phyloP scores from a whole-genome alignment of 2,888 invertebrate genomes.

The Lucinisca nassula region DNA sequence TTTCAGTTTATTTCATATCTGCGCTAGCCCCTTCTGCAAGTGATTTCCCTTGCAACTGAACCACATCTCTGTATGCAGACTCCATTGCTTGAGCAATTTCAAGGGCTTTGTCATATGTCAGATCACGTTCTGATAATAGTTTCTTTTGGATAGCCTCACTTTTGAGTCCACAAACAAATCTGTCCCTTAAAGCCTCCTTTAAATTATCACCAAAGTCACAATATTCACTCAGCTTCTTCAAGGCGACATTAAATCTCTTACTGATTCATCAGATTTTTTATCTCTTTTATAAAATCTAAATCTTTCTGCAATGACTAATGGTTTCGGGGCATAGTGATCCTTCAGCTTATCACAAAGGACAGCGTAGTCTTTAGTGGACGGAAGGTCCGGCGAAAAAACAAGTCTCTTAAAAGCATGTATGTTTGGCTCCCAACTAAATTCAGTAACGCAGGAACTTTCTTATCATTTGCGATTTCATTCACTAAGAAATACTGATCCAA shows the following conservation, averaged over 20 bases:
- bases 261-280: conserved; percentile 49
- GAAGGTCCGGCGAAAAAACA: conserved; percentile 52
- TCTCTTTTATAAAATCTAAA: conserved; percentile 60
- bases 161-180: conserved; percentile 62
- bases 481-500: conserved; percentile 52
- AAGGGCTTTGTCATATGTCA: conserved; percentile 50
- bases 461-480: conserved; percentile 33
- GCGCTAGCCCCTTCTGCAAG: neutral
- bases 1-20: conserved; percentile 19
- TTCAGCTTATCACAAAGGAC: conserved; percentile 41
- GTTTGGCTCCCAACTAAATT: conserved; percentile 54
- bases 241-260: conserved; percentile 44
- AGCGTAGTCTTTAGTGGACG: conserved; percentile 45
- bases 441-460: conserved; percentile 59
- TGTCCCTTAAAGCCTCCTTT: conserved; percentile 50
- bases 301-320: conserved; percentile 58
- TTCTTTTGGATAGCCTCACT: conserved; percentile 48
- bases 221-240: conserved; percentile 56
- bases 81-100: conserved; percentile 58
- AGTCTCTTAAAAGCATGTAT: conserved; percentile 31
- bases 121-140: conserved; percentile 44
- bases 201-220: conserved; percentile 64
- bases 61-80: conserved; percentile 46
- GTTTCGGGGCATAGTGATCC: conserved; percentile 56
- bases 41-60: conserved; percentile 15